Evolutionary conservation across 1,140 invertebrate species (phyloP), one percentile per base, ranked within the genome.

Genomic region (Plutomurus gul): DNA sequence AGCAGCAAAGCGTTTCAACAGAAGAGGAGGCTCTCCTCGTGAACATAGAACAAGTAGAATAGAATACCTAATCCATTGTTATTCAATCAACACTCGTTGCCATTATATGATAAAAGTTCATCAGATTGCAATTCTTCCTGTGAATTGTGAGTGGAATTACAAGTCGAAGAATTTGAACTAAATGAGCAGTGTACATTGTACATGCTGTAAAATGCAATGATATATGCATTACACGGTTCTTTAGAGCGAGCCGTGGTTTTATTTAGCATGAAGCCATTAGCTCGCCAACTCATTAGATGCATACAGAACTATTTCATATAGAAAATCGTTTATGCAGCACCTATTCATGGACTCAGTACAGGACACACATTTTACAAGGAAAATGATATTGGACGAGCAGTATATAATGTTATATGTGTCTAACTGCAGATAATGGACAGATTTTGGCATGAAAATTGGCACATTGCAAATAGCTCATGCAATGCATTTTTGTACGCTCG

Each of bases 181-280:
- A 65, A 33, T 65, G 56, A 65, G 56, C 56, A 33, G 30, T 65
- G 56, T n/a, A 60, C n/a, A n/a, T n/a, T n/a, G n/a, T n/a, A n/a
- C n/a, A 65, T 30, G 56, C 56, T 65, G 30, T 65, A 65, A 65
- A 65, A 0, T 65, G 56, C 56, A 65, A 65, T 65, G 56, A 65
- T 33, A 65, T 65, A 65, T 65, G 56, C 27, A 65, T 65, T 65
- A 65, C 56, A 65, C 56, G 56, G 25, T 65, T 65, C 56, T 65
- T 65, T 65, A 65, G 56, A 65, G 56, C 56, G 56, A 65, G 56
- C 56, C 27, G 56, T 65, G 56, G 56, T 65, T 65, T 65, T 33
- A 65, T 65, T 65, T 33, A 65, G 56, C 56, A 65, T 65, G 56
- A 65, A 65, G 56, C 56, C 56, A 65, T 65, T 65, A 65, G 56